These are phyloP conservation scores for Pseudois nayaur DNA, from an alignment of 2,113 vertebrate genomes.

Conservation along the genomic window DNA sequence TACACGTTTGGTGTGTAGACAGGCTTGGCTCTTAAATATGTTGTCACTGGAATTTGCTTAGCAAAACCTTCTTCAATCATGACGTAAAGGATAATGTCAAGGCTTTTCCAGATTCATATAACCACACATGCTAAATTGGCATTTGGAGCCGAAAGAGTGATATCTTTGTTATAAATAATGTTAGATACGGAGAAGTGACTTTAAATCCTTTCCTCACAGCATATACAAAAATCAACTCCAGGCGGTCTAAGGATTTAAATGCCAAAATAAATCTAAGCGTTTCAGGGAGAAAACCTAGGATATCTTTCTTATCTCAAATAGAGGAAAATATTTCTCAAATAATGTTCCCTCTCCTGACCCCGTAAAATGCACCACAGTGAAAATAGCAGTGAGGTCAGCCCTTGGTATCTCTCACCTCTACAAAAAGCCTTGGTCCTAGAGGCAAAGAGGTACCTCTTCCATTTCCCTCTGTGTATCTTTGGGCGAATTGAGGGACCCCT, in stretches of 20 bases:
- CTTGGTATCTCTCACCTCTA: not conserved
- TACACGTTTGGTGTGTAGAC: not conserved
- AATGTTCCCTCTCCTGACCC: accelerated
- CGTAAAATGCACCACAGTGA: not conserved
- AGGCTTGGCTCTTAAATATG: not conserved
- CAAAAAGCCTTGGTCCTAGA: not conserved
- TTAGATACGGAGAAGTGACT: not conserved
- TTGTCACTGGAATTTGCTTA: not conserved
- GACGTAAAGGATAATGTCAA: not conserved
- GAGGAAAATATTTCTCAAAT: not conserved
- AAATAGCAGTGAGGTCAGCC: not conserved
- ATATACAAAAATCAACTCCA: not conserved
- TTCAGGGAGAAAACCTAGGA: not conserved
- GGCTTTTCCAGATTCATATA: not conserved
- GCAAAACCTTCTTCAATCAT: not conserved
- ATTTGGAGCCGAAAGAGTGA: not conserved
- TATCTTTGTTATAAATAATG: not conserved
- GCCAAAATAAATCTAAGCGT: not conserved
- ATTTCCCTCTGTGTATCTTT: not conserved
- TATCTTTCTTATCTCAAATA: not conserved
- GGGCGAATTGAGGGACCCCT: not conserved
- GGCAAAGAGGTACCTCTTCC: not conserved
- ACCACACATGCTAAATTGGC: not conserved
- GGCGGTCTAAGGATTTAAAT: not conserved
- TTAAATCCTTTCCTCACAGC: not conserved